phyloP scores from a whole-genome alignment of 1,140 invertebrate genomes.

The Oppia nitens region DNA sequence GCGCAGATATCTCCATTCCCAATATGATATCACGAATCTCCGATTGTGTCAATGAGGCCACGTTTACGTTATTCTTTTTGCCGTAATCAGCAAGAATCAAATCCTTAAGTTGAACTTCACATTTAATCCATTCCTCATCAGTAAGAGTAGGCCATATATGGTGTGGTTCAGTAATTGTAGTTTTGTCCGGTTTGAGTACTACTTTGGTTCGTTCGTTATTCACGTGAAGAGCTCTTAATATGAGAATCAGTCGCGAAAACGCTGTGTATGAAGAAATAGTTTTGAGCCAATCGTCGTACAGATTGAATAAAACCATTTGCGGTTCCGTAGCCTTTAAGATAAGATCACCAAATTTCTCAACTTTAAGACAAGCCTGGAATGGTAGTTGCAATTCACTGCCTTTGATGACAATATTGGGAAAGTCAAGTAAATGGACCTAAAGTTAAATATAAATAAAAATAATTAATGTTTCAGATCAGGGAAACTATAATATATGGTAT shows the following conservation, averaged over 20 bases:
- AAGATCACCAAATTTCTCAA: slow-evolving; percentile 97
- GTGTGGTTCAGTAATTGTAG: slow-evolving; percentile 94
- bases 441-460: slow-evolving; percentile 1
- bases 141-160: slow-evolving; percentile 97
- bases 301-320: slow-evolving; percentile 98
- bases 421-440: slow-evolving; percentile 85
- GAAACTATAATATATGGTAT: neutral
- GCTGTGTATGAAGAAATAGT: slow-evolving; percentile 89
- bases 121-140: slow-evolving; percentile 99
- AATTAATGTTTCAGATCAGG: slow-evolving; percentile 6
- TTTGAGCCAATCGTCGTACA: slow-evolving; percentile 99
- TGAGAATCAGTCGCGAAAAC: slow-evolving; percentile 91
- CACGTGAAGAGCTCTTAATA: slow-evolving; percentile 88
- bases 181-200: slow-evolving; percentile 94
- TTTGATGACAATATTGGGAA: slow-evolving; percentile 99
- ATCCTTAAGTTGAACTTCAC: slow-evolving; percentile 95
- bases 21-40: slow-evolving; percentile 98
- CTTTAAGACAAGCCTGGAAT: slow-evolving; percentile 96
- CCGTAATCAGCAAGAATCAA: slow-evolving; percentile 97
- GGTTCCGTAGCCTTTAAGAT: slow-evolving; percentile 98
- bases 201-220: slow-evolving; percentile 98
- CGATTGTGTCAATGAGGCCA: slow-evolving; percentile 93
- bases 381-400: slow-evolving; percentile 95
- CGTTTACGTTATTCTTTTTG: slow-evolving; percentile 99
- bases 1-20: slow-evolving; percentile 99